Conservation (phyloP, 1,140 invertebrate genomes). For the Argopecten irradians region DNA sequence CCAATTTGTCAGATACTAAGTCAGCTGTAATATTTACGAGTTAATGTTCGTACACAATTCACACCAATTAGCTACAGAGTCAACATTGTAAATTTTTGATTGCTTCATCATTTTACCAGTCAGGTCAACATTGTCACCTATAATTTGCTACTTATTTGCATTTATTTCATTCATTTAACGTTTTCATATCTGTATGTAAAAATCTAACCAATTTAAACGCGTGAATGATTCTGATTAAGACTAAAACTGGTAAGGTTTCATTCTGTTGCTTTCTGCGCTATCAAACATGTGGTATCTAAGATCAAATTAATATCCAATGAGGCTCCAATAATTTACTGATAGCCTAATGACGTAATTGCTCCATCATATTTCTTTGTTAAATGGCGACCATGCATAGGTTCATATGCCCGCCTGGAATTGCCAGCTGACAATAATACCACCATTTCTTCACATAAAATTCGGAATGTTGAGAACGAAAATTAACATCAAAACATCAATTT, state of each 20-base stretch:
- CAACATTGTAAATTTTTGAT: neutral
- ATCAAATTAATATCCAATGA: slow-evolving; percentile 23
- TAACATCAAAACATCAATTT: slow-evolving; percentile 18
- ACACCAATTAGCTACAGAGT: neutral
- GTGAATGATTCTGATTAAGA: neutral
- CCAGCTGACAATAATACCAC: neutral
- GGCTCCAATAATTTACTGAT: neutral
- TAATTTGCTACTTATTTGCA: neutral
- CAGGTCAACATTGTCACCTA: neutral
- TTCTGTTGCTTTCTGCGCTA: neutral
- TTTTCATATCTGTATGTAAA: neutral
- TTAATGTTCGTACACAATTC: neutral
- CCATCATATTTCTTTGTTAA: slow-evolving; percentile 9
- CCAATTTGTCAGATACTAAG: neutral
- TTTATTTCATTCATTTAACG: neutral
- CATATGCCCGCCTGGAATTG: neutral
- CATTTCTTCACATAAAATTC: neutral
- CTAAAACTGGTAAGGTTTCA: neutral
- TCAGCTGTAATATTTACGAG: neutral
- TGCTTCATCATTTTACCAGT: neutral
- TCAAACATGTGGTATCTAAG: neutral
- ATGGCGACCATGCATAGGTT: neutral
- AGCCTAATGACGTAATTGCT: neutral
- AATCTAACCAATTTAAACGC: neutral
- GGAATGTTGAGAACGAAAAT: slow-evolving; percentile 2